These are phyloP conservation scores for Nymphalis io DNA, from an alignment of 1,140 invertebrate species.

Conservation along the genomic window DNA sequence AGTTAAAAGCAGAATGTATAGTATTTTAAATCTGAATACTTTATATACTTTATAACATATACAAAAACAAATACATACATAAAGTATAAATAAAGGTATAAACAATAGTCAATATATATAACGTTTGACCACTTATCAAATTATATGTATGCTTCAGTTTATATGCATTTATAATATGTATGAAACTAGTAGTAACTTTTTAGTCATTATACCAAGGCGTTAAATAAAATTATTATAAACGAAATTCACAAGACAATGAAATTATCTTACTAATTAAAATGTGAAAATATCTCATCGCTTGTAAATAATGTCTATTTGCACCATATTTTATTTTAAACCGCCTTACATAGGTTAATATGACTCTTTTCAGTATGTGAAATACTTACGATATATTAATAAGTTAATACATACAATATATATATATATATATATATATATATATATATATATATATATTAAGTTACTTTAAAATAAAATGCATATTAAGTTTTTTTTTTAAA, in stretches of 20 bases:
- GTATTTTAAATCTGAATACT: too few species aligned
- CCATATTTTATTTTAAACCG: neutral
- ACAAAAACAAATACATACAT: too few species aligned
- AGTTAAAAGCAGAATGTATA: too few species aligned
- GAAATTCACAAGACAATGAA: neutral
- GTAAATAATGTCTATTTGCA: neutral
- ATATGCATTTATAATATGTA: neutral
- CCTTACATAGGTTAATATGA: neutral
- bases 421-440: too few species aligned
- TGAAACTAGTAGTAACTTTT: conserved; percentile 5
- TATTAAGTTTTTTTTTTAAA: neutral
- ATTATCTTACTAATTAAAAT: neutral
- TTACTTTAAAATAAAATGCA: neutral
- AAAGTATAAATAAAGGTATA: too few species aligned
- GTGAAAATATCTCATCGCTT: neutral
- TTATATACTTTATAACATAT: too few species aligned
- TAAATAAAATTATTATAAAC: neutral
- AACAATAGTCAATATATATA: neutral
- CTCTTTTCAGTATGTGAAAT: too few species aligned
- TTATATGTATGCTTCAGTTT: neutral
- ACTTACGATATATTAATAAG: too few species aligned
- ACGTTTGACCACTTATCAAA: neutral
- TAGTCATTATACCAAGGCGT: neutral
- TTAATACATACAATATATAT: too few species aligned
- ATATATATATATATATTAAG: neutral